Percentiles rank a stretch among this genome's conserved stretches.
phyloP scores from a whole-genome alignment of 2,797 vertebrate species.

The Rhyacichthys aspro region DNA sequence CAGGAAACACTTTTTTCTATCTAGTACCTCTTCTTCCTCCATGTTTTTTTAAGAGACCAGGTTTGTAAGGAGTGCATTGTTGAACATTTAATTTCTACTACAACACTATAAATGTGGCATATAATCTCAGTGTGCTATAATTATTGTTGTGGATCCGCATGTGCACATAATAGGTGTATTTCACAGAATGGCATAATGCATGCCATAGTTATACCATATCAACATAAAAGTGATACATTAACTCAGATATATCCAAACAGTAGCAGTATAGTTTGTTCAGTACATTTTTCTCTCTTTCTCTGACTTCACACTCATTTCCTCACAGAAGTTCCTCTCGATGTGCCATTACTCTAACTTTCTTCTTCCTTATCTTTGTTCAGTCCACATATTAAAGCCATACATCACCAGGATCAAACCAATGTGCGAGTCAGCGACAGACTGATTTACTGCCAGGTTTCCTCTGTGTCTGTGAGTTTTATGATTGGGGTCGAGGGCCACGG shows the following conservation, averaged over 20 bases:
- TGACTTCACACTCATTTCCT: background rate
- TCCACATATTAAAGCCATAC: constrained; percentile 77
- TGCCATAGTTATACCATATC: background rate
- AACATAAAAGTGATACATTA: background rate
- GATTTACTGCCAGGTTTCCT: constrained; percentile 76
- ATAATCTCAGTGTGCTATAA: background rate
- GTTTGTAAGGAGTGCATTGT: no score
- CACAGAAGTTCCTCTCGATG: constrained; percentile 4
- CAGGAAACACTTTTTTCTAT: no score
- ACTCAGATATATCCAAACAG: background rate
- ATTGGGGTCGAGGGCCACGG: constrained; percentile 71
- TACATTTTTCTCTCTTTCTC: constrained; percentile 8
- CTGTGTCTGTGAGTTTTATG: constrained; percentile 78
- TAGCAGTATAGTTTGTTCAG: background rate
- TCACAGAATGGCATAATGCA: background rate
- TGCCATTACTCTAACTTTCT: background rate
- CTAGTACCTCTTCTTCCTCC: no score
- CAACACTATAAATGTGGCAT: no score
- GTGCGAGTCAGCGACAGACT: constrained; percentile 59
- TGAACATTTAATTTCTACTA: no score
- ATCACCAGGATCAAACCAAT: constrained; percentile 77
- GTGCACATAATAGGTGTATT: no score
- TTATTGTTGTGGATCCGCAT: background rate
- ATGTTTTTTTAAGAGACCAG: no score
- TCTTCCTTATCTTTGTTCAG: constrained; percentile 34